Evolutionary conservation across 2,888 invertebrate genomes (phyloP).

Genomic region (Muschampia plurimacula): DNA sequence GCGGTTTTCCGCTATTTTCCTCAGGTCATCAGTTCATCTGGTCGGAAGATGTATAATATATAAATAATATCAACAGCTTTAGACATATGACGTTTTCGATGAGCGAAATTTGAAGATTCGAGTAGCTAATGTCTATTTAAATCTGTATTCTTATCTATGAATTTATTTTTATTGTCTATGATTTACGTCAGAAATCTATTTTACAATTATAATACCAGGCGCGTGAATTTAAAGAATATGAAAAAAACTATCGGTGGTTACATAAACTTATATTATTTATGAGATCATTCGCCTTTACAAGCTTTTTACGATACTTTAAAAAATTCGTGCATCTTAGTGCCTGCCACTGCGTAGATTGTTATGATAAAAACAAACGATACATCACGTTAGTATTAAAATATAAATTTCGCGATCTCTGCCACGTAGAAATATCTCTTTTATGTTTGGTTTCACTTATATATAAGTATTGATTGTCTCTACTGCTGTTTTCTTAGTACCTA

Average conservation of each 20-base stretch:
- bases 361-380: not conserved
- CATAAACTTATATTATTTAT: conserved; percentile 7
- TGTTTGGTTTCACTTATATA: no score
- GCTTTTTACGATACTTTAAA: not conserved
- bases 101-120: not conserved
- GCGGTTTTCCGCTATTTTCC: no score
- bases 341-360: not conserved
- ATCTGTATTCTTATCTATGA: not conserved
- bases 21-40: no score
- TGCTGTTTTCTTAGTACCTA: no score
- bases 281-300: conserved; percentile 1
- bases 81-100: not conserved
- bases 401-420: not conserved
- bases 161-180: conserved; percentile 12
- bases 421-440: no score
- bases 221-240: not conserved
- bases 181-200: not conserved
- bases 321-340: not conserved
- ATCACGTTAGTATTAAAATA: not conserved
- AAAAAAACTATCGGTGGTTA: conserved; percentile 5
- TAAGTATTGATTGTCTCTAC: no score
- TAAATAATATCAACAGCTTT: no score
- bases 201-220: not conserved
- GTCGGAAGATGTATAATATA: not conserved
- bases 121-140: not conserved